Evolutionary conservation across 2,888 invertebrate species (phyloP), one percentile per base, ranked within the genome.

Genomic region (Drosophila meridiana): DNA sequence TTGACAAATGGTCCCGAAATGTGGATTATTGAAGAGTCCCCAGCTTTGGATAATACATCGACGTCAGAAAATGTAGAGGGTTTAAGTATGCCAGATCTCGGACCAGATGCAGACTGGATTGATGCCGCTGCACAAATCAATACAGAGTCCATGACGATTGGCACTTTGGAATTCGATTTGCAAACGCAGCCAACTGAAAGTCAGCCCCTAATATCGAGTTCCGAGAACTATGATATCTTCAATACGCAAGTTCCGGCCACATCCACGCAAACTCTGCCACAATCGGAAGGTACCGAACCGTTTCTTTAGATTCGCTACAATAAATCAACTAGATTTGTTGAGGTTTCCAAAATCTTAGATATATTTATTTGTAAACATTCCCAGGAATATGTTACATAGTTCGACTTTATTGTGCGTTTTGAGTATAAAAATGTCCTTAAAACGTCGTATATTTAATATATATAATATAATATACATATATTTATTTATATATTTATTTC

Each of bases 221-320:
- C 52, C 0, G 66, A 71, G 9, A 77, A 83, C 0, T 84, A 84
- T 42, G 11, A 8, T 0, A 0, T 11, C 0, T 84, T 84, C 30
- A 60, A 60, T 26, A 69, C 87, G 3, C 89, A 84, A 55, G 65
- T 84, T 13, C 68, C 66, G 4, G 59, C 45, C 6, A 64, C 84
- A 6, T 84, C 84, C 28, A 88, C 84, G 0, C 86, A 84, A 43
- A 58, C 74, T 0, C 62, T 56, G 7, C 14, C 89, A 0, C 83
- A 84, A 36, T 38, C 74, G 0, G 56, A 58, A 14, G 5, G 13
- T 4, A 43, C 40, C 6, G 61, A 77, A 8, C 36, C 47, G 0
- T 76, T 76, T 9, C 30, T 79, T 6, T 77, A 57, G 13, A n/a
- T 7, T 47, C 0, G n/a, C 14, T 11, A 9, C 43, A n/a, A 56